Evolutionary conservation across 2,113 vertebrate species (phyloP), one percentile per base, ranked within the genome.

Genomic region (Columba janthina): DNA sequence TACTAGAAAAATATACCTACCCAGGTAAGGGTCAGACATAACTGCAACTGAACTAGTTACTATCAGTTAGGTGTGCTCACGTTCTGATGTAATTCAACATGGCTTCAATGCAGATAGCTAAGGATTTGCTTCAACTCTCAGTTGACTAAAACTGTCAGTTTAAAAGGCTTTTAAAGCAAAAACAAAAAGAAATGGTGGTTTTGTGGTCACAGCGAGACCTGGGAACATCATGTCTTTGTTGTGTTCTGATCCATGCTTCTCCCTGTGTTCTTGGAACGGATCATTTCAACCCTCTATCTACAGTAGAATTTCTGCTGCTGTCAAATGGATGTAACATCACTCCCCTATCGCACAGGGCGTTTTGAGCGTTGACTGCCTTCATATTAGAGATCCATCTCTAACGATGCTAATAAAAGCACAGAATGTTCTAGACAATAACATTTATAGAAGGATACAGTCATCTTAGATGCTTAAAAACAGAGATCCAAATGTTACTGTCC

Each of bases 131-230:
- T 92, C 73, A 92, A n/a, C 12, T 3, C 40, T 57, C 66, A 65
- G 28, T 4, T 82, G 73, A 54, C 32, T 60, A 62, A 71, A 90
- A 92, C 83, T 13, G 32, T 75, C 64, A 40, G 12, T 88, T 87
- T 2, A 14, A 85, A 87, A 89, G n/a, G 40, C 58, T 85, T 91
- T 88, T 48, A 76, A 91, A 91, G 13, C 2, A 21, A 58, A 73
- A 57, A 21, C 36, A 34, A 12, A n/a, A 46, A 54, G 9, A 46
- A 62, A 22, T 10, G 57, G 85, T 81, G 65, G 65, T 77, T 94
- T 89, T 93, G 93, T 94, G 85, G 91, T 92, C 51, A 70, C 50
- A 82, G 4, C 50, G 67, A 87, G 87, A 67, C 50, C 62, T 70
- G 12, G 40, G 73, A 89, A 93, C 60, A 64, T 31, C 38, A n/a